Percentiles rank a stretch among this genome's conserved stretches.
phyloP scores from a whole-genome alignment of 2,888 invertebrate genomes.

The Agrilus cyanescens region DNA sequence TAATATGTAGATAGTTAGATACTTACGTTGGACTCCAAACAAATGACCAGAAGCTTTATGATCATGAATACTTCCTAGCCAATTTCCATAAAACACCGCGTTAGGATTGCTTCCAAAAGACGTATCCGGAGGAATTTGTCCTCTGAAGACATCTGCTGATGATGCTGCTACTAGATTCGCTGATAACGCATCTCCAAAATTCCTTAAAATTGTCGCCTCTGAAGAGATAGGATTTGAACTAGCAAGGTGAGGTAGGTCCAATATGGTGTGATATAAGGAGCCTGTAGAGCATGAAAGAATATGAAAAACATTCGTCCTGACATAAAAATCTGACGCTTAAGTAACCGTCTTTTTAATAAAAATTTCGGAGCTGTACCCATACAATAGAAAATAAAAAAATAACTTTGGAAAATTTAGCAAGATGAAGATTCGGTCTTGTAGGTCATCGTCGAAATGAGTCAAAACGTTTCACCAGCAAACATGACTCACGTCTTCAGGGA shows the following conservation, averaged over 20 bases:
- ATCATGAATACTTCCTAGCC: slow-evolving; percentile 27
- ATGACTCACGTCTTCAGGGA: no score
- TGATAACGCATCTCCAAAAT: slow-evolving; percentile 19
- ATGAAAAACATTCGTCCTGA: no score
- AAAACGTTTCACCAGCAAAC: no score
- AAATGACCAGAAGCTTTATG: slow-evolving; percentile 35
- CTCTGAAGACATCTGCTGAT: slow-evolving; percentile 1
- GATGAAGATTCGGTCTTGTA: no score
- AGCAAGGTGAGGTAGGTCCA: slow-evolving; percentile 27
- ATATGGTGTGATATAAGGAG: slow-evolving; percentile 27
- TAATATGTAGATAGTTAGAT: background rate
- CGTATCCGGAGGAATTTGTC: slow-evolving; percentile 9
- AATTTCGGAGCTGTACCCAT: no score
- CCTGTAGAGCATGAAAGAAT: slow-evolving; percentile 17
- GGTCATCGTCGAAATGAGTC: no score
- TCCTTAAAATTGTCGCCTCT: slow-evolving; percentile 23
- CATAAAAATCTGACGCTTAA: no score
- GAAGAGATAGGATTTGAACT: slow-evolving; percentile 25
- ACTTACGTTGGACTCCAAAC: slow-evolving; percentile 52
- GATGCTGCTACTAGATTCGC: slow-evolving; percentile 14
- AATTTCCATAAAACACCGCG: slow-evolving; percentile 30
- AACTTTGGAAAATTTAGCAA: no score
- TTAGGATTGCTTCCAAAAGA: slow-evolving; percentile 23
- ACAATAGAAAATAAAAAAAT: no score
- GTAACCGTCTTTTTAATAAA: no score